phyloP scores from a whole-genome alignment of 92 coral and sea anemone genomes.

The Parazoanthus darwini region DNA sequence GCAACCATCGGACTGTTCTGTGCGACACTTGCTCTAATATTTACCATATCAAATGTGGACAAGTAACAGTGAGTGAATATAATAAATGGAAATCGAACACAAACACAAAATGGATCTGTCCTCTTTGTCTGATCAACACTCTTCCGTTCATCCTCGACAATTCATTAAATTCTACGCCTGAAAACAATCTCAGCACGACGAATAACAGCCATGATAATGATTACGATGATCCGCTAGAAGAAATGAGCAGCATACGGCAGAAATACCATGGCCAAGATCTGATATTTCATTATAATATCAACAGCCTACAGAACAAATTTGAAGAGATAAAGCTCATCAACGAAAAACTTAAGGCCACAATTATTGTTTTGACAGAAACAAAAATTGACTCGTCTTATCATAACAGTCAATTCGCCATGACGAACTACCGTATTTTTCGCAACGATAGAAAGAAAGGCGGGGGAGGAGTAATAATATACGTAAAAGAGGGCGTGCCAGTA shows the following conservation, averaged over 20 bases:
- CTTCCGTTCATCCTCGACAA: constrained; percentile 39
- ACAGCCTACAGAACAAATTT: constrained; percentile 60
- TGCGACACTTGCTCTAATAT: constrained; percentile 32
- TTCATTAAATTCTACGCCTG: constrained; percentile 22
- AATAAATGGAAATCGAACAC: constrained; percentile 32
- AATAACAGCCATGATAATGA: constrained; percentile 29
- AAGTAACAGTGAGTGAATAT: constrained; percentile 28
- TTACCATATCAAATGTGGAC: constrained; percentile 46
- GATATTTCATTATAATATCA: constrained; percentile 50
- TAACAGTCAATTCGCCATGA: constrained; percentile 43
- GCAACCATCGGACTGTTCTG: constrained; percentile 6
- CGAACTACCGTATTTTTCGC: constrained; percentile 49
- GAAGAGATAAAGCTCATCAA: constrained; percentile 57
- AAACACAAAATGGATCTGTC: constrained; percentile 36
- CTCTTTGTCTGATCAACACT: constrained; percentile 32
- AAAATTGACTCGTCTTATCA: constrained; percentile 61
- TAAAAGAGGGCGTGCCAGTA: constrained; percentile 38
- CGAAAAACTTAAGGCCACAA: constrained; percentile 49
- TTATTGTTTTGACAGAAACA: constrained; percentile 55
- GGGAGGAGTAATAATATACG: constrained; percentile 59
- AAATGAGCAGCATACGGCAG: constrained; percentile 37
- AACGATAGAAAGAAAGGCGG: constrained; percentile 60
- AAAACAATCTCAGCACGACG: constrained; percentile 18
- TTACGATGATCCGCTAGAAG: constrained; percentile 11
- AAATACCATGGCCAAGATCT: constrained; percentile 40